phyloP scores from a whole-genome alignment of 2,113 vertebrate genomes.

The Dromaius novaehollandiae region DNA sequence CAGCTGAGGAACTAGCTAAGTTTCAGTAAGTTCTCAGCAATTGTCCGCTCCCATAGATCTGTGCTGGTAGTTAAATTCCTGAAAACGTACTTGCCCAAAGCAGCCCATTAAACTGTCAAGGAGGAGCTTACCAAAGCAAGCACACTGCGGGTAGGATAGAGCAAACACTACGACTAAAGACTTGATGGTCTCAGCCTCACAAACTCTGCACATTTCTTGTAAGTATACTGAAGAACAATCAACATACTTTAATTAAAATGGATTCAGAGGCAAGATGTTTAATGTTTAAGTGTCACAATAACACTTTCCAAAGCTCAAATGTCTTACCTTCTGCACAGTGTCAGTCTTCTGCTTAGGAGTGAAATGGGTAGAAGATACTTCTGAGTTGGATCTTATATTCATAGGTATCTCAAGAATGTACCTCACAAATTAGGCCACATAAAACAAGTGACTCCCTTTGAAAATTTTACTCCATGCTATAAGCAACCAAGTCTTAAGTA shows the following conservation, averaged over 20 bases:
- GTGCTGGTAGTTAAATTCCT: not conserved
- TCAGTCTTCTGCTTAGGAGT: not conserved
- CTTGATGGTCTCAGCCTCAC: not conserved
- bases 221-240: no score
- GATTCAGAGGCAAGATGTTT: no score
- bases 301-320: not conserved
- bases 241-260: no score
- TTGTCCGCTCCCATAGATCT: not conserved
- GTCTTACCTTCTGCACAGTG: not conserved
- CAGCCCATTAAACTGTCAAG: not conserved
- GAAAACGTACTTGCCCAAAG: not conserved
- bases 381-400: not conserved
- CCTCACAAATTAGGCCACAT: not conserved
- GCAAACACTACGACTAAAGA: not conserved
- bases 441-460: not conserved
- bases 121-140: not conserved
- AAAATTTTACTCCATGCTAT: not conserved
- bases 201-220: not conserved
- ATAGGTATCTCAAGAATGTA: not conserved
- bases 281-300: no score
- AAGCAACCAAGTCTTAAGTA: not conserved
- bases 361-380: not conserved
- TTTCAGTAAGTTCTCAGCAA: not conserved
- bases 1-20: not conserved
- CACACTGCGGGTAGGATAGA: not conserved